These are phyloP conservation scores for Echiichthys vipera DNA, from an alignment of 2,797 vertebrate species.

Conservation along the genomic window DNA sequence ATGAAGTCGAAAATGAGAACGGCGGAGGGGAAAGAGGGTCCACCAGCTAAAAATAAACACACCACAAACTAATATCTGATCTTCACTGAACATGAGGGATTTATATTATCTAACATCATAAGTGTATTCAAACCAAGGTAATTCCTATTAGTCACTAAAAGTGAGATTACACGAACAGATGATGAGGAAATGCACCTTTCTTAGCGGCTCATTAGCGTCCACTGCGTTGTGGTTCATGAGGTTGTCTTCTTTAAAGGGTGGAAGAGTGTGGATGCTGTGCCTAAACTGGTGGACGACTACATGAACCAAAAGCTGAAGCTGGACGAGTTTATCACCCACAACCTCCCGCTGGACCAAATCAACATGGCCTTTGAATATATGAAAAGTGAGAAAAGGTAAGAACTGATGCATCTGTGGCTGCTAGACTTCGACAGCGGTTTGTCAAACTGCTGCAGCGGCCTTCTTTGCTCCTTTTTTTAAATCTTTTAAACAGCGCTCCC, in stretches of 20 bases:
- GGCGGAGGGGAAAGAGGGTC: not conserved
- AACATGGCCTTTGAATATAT: constrained; percentile 91
- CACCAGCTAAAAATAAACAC: not conserved
- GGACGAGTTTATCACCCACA: constrained; percentile 93
- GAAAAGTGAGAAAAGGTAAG: constrained; percentile 88
- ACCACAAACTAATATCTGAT: not conserved
- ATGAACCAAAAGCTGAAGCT: constrained; percentile 92
- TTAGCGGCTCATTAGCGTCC: not conserved
- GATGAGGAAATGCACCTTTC: not conserved
- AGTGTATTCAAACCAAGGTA: not conserved
- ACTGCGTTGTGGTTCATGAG: not conserved
- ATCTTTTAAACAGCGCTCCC: not conserved
- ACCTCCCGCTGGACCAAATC: constrained; percentile 85
- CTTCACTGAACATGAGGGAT: too few relatives aligned
- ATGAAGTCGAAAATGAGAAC: not conserved
- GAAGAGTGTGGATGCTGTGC: constrained; percentile 90
- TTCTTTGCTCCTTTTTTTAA: not conserved
- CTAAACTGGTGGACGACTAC: constrained; percentile 90
- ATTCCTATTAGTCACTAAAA: not conserved
- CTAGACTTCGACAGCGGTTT: not conserved
- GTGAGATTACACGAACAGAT: not conserved
- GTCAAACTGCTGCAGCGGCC: not conserved
- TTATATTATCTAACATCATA: not conserved
- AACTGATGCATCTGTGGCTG: not conserved
- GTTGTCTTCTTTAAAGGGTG: constrained; percentile 83